Base-by-base conservation (phyloP, 2,797 vertebrate species). In the Otolemur crassicaudatus region DNA sequence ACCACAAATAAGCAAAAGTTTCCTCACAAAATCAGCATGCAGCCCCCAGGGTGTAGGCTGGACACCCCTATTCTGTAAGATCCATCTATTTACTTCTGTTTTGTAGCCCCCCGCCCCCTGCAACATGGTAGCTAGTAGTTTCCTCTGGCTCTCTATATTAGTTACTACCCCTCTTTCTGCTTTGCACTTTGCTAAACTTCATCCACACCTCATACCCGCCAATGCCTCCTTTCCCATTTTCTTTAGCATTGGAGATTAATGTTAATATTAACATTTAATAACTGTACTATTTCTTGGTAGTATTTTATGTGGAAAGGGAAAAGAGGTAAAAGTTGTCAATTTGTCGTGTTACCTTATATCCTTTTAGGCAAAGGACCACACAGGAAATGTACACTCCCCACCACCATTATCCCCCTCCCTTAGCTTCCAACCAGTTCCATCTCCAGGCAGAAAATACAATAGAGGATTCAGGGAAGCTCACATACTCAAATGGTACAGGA, bases 101-200 rank as follows among this genome's bases (percentile, higher is more conserved):
- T 56, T 65, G 37, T 23, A 58, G 20, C 16, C 29, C 4, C 70
- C 22, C 90, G 40, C 40, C 40, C 40, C 40, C 40, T 65, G 4
- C 9, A 69, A 34, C 22, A 75, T 23, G 5, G 19, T 17, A 86
- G 7, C 34, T 53, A 23, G n/a, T 12, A 65, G 17, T 70, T 77
- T 82, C 27, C 8, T 65, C 58, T 67, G 46, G 77, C 77, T 92
- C 58, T 9, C 25, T 75, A 60, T 65, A 16, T 13, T 90, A 23
- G 17, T 70, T 56, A 80, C 7, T 27, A 75, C 13, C 84, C 25
- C 34, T 92, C 27, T 53, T 91, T 72, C 53, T 81, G 9, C 10
- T 13, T 88, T 85, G 92, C 13, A 75, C 53, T 31, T 77, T 86
- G n/a, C n/a, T 75, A 76, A 69, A 49, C 34, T 65, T 93, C 70